phyloP scores from a whole-genome alignment of 2,113 vertebrate species.

The Prochilodus magdalenae region DNA sequence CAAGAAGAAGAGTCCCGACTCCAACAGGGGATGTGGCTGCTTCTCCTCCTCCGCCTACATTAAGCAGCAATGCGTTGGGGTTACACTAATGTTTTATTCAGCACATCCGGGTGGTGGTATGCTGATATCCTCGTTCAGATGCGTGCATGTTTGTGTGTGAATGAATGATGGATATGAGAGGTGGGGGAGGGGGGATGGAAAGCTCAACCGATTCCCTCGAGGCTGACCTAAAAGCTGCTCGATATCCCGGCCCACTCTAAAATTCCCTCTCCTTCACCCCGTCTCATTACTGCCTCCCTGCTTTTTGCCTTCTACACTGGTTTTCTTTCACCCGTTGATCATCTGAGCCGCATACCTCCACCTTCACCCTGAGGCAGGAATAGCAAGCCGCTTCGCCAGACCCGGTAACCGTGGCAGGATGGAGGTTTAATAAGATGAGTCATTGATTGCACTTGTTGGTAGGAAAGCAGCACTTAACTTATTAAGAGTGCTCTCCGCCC shows the following conservation, averaged over 20 bases:
- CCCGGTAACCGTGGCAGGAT: background rate
- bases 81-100: conserved; percentile 62
- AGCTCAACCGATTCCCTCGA: background rate
- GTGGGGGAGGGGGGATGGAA: background rate
- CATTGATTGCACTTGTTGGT: background rate
- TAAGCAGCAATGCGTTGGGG: background rate
- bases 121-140: background rate
- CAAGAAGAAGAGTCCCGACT: background rate
- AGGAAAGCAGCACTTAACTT: background rate
- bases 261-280: conserved; percentile 9
- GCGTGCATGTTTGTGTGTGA: background rate
- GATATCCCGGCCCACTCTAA: background rate
- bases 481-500: background rate
- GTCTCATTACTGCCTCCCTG: background rate
- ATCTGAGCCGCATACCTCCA: background rate
- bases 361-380: background rate
- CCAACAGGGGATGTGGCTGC: background rate
- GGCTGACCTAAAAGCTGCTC: background rate
- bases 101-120: conserved; percentile 14
- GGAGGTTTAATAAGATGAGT: background rate
- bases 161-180: background rate
- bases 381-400: background rate
- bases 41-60: background rate
- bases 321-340: conserved; percentile 5
- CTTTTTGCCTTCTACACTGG: background rate